phyloP scores from a whole-genome alignment of 2,113 vertebrate genomes.

The Erinaceus europaeus region DNA sequence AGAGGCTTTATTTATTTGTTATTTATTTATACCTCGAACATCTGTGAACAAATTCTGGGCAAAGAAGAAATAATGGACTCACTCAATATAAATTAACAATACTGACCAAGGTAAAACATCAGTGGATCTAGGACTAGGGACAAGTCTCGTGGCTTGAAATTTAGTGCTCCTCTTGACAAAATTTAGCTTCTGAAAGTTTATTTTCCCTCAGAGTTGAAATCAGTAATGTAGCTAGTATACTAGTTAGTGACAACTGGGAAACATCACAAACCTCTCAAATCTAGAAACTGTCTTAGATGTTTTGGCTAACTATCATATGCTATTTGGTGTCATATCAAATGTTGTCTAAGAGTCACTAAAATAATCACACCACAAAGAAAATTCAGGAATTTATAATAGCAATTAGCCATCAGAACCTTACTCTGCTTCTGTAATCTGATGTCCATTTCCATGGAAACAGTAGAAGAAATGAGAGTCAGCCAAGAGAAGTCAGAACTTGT shows the following conservation, averaged over 20 bases:
- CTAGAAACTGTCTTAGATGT: slow-evolving; percentile 18
- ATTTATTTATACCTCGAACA: slow-evolving; percentile 29
- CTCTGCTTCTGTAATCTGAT: slow-evolving; percentile 66
- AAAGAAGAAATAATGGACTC: slow-evolving; percentile 7
- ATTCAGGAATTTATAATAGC: slow-evolving; percentile 60
- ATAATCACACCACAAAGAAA: slow-evolving; percentile 52
- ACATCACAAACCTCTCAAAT: slow-evolving; percentile 12
- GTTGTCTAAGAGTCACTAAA: slow-evolving; percentile 31
- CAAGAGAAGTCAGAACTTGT: slow-evolving; percentile 71
- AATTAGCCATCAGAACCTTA: slow-evolving; percentile 66
- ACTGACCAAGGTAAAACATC: not conserved
- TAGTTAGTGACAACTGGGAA: slow-evolving; percentile 2
- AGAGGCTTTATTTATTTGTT: not conserved
- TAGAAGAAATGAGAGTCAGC: slow-evolving; percentile 64
- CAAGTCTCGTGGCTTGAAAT: slow-evolving; percentile 11
- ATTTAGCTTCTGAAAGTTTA: slow-evolving; percentile 51
- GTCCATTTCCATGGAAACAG: slow-evolving; percentile 78
- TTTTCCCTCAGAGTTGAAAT: slow-evolving; percentile 23
- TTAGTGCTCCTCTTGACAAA: not conserved
- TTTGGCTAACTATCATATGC: slow-evolving; percentile 29
- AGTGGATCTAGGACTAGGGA: not conserved
- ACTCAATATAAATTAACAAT: slow-evolving; percentile 17
- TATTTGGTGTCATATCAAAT: too few relatives aligned
- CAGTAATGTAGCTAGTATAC: not conserved
- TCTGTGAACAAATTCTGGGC: not conserved